These are phyloP conservation scores for Stenodera caucasica DNA, from an alignment of 2,888 invertebrate genomes.

Conservation along the genomic window DNA sequence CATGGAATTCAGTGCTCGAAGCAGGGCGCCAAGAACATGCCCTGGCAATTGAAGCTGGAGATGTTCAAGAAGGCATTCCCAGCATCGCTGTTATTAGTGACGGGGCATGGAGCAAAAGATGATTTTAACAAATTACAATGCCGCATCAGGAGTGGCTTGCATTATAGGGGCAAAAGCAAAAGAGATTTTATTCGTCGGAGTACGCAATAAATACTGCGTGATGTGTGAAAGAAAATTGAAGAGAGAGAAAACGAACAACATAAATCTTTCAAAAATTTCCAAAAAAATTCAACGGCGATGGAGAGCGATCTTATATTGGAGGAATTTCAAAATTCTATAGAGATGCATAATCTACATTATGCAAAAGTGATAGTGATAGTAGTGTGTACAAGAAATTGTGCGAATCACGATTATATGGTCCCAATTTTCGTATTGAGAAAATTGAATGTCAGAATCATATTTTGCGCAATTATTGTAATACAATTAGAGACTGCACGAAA, in stretches of 20 bases:
- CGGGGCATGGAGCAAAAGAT: constrained; percentile 33
- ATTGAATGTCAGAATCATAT: constrained; percentile 28
- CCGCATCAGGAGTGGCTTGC: constrained; percentile 10
- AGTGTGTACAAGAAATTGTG: constrained; percentile 22
- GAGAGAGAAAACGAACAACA: no score
- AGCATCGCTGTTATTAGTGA: constrained; percentile 32
- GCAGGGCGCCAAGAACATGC: constrained; percentile 17
- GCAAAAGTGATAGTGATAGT: constrained; percentile 26
- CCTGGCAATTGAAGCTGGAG: constrained; percentile 26
- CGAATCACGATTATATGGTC: constrained; percentile 22
- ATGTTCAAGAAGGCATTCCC: constrained; percentile 28
- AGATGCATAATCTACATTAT: constrained; percentile 24
- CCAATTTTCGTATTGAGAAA: constrained; percentile 16
- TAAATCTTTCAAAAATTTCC: constrained; percentile 29
- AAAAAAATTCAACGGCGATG: constrained; percentile 24
- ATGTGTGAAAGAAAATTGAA: constrained; percentile 12
- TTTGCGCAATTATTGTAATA: constrained; percentile 19
- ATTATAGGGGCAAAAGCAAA: constrained; percentile 20
- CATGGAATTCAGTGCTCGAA: constrained; percentile 5
- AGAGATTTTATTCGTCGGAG: constrained; percentile 25
- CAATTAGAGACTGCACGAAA: constrained; percentile 8
- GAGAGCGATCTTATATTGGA: constrained; percentile 26
- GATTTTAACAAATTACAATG: constrained; percentile 24
- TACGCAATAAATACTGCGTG: constrained; percentile 28
- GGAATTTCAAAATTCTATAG: constrained; percentile 21